Base-by-base conservation (phyloP, 2,888 invertebrate genomes). In the Cinara cedri region DNA sequence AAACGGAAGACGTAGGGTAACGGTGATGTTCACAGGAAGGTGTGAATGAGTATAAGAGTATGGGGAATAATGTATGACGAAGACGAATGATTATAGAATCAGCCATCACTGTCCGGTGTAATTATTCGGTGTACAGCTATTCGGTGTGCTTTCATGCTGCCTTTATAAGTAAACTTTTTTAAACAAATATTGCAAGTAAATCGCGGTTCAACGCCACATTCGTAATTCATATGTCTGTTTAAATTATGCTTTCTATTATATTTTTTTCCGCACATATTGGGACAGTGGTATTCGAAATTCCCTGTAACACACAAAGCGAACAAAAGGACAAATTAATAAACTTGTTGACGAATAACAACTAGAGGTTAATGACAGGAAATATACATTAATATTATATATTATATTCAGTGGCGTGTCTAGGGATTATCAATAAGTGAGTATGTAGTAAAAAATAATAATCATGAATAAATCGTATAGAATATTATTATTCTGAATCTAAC, bases 251-350 rank as follows among this genome's bases (percentile, higher is more conserved):
- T 70, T 51, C 54, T 49, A 24, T n/a, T 88, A 87, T 84, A 88
- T 83, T 84, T 87, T 85, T 85, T 83, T n/a, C 85, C 86, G 82
- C 85, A 85, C 71, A 82, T 44, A 21, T 81, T 81, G 10, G 55
- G 70, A 55, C 70, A 81, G 3, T 24, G 51, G 42, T 75, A 13
- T 65, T 46, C 46, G 51, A 34, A 34, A 51, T n/a, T 16, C 21
- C 34, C 54, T 54, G 24, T 14, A 63, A 65, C 63, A 62, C 3
- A 42, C 1, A 10, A 9, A 49, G 24, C 34, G 9, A 24, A 49
- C 2, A 65, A 24, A 26, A 51, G 13, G 1, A 51, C 19, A 0
- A 62, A 4, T 55, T 21, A 55, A 13, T 55, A 55, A 24, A 62
- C 51, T 14, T 51, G 16, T 51, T 51, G n/a, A 51, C 51, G 51